Percentiles rank a stretch among this genome's conserved stretches.
phyloP scores from a whole-genome alignment of 1,140 invertebrate species.

The Drosophila neocordata region DNA sequence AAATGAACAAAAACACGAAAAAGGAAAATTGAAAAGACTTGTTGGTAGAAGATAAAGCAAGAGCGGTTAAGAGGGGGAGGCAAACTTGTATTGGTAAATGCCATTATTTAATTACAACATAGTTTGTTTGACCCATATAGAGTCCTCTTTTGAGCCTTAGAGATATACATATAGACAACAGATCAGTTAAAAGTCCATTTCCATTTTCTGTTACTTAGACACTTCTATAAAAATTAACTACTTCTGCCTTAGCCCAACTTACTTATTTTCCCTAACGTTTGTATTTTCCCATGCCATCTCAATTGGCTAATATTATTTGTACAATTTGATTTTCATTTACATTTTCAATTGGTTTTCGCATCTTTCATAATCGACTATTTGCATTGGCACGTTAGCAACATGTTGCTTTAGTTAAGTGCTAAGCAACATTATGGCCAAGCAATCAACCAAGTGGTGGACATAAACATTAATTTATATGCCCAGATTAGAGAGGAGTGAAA shows the following conservation, averaged over 20 bases:
- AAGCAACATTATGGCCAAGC: constrained; percentile 37
- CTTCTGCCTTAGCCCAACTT: not conserved
- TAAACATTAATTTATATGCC: constrained; percentile 55
- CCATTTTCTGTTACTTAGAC: no score
- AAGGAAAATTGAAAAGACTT: constrained; percentile 10
- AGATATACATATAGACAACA: no score
- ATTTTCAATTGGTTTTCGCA: constrained; percentile 6
- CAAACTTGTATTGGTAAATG: constrained; percentile 4
- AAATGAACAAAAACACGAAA: constrained; percentile 22
- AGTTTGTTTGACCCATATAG: no score
- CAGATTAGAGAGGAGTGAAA: constrained; percentile 28
- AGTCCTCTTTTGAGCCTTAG: no score
- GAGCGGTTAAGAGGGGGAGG: constrained; percentile 7
- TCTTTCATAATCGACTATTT: constrained; percentile 36
- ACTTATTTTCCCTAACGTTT: constrained; percentile 18
- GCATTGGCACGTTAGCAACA: constrained; percentile 50
- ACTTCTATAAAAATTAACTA: no score
- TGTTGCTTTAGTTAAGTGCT: constrained; percentile 50
- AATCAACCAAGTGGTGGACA: constrained; percentile 47
- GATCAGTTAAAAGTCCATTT: no score
- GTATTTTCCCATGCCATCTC: not conserved
- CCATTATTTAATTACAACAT: no score
- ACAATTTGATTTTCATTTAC: constrained; percentile 1
- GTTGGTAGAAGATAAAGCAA: not conserved
- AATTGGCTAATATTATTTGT: not conserved